These are phyloP conservation scores for Chesias legatella DNA, from an alignment of 2,888 invertebrate genomes.

Conservation along the genomic window DNA sequence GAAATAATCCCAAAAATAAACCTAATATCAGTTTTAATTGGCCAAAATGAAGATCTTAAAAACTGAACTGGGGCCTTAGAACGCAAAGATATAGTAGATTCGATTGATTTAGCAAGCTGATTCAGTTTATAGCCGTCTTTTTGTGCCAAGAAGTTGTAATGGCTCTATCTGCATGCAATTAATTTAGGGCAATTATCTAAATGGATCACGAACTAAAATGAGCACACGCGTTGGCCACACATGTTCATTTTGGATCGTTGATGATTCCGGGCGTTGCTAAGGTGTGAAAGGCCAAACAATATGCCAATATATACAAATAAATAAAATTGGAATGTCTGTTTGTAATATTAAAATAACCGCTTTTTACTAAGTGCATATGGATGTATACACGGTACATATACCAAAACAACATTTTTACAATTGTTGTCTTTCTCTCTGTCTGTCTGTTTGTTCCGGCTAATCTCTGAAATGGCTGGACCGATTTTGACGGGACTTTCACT, in stretches of 20 bases:
- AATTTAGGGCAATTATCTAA: conserved; percentile 21
- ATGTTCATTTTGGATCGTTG: conserved; percentile 30
- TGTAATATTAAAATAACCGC: too few species aligned
- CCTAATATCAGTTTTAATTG: not conserved
- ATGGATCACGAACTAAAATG: conserved; percentile 20
- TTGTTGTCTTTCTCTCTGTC: too few species aligned
- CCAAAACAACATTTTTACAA: too few species aligned
- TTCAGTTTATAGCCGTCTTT: conserved; percentile 11
- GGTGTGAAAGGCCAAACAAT: conserved; percentile 43
- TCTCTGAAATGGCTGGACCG: too few species aligned
- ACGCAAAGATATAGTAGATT: not conserved
- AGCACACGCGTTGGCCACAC: conserved; percentile 29
- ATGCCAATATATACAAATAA: too few species aligned
- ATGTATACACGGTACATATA: too few species aligned
- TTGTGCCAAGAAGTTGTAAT: conserved; percentile 8
- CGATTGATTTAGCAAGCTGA: conserved; percentile 7
- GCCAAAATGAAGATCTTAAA: not conserved
- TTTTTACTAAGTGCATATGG: too few species aligned
- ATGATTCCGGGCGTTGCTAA: conserved; percentile 35
- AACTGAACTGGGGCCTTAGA: not conserved
- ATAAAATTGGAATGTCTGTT: too few species aligned
- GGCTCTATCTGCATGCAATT: conserved; percentile 19
- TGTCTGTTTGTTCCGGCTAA: too few species aligned
- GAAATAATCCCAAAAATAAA: not conserved
- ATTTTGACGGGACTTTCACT: too few species aligned